phyloP scores from a whole-genome alignment of 2,797 vertebrate genomes.

The Megaceryle alcyon region DNA sequence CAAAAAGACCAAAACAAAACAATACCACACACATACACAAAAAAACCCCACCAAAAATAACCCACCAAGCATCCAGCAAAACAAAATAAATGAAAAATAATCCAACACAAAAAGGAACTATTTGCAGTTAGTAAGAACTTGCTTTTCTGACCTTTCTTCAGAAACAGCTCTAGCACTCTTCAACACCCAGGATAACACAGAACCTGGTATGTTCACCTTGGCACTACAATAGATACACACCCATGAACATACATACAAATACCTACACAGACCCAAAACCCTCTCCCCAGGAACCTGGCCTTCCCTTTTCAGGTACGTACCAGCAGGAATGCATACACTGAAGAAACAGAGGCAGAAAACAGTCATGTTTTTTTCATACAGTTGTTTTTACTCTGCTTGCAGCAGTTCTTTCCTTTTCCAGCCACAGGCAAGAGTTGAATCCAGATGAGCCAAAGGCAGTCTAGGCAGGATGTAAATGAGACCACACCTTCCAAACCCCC shows the following conservation, averaged over 20 bases:
- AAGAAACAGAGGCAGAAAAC: conserved; percentile 11
- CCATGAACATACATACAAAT: not conserved
- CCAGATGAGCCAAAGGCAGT: not conserved
- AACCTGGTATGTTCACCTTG: not conserved
- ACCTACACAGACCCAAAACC: not conserved
- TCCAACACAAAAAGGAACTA: not conserved
- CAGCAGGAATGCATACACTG: not conserved
- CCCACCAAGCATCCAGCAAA: too few species aligned
- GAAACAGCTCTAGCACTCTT: not conserved
- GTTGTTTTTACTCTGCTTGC: conserved; percentile 12
- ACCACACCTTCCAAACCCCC: conserved; percentile 23
- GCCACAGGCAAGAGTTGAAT: not conserved
- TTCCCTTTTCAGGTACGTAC: conserved; percentile 24
- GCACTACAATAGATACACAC: not conserved
- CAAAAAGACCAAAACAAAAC: too few species aligned
- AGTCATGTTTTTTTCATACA: conserved; percentile 14
- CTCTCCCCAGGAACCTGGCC: not conserved
- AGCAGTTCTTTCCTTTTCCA: conserved; percentile 12
- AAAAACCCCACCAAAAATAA: too few species aligned
- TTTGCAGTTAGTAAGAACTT: not conserved
- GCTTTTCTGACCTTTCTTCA: not conserved
- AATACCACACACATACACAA: too few species aligned
- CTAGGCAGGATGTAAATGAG: conserved; percentile 15
- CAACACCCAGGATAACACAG: not conserved
- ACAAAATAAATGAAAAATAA: not conserved